phyloP scores from a whole-genome alignment of 2,888 invertebrate species.

The Seladonia tumulorum region DNA sequence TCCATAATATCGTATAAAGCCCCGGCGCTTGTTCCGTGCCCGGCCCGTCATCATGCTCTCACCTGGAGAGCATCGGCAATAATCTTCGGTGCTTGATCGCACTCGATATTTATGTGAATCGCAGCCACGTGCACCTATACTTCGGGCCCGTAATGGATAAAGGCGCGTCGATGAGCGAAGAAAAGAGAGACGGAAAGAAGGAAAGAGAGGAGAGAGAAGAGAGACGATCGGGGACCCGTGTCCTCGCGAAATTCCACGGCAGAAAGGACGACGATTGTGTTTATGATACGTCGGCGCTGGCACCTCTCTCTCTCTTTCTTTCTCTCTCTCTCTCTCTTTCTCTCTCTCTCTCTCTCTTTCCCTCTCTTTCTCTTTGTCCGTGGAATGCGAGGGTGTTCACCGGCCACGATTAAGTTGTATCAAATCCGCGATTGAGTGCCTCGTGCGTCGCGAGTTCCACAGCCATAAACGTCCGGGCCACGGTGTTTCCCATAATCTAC shows the following conservation, averaged over 20 bases:
- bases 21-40: slow-evolving; percentile 31
- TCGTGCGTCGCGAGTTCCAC: slow-evolving; percentile 76
- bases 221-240: slow-evolving; percentile 1
- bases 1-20: slow-evolving; percentile 52
- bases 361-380: slow-evolving; percentile 6
- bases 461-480: slow-evolving; percentile 77
- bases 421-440: slow-evolving; percentile 79
- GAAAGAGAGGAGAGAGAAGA: neutral
- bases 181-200: neutral
- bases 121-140: slow-evolving; percentile 50
- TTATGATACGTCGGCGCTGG: slow-evolving; percentile 62
- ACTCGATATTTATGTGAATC: slow-evolving; percentile 60
- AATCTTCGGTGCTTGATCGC: slow-evolving; percentile 49
- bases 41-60: slow-evolving; percentile 42
- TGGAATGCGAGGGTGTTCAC: slow-evolving; percentile 68
- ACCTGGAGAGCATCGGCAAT: slow-evolving; percentile 37
- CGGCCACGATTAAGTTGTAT: slow-evolving; percentile 80
- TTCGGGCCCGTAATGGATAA: slow-evolving; percentile 9
- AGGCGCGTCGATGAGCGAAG: slow-evolving; percentile 4
- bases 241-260: slow-evolving; percentile 60
- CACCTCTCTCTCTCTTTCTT: neutral
- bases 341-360: neutral
- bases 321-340: slow-evolving; percentile 4
- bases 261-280: slow-evolving; percentile 61
- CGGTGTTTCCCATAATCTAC: slow-evolving; percentile 80